Base-by-base conservation (phyloP, 2,113 vertebrate species). In the Daubentonia madagascariensis region DNA sequence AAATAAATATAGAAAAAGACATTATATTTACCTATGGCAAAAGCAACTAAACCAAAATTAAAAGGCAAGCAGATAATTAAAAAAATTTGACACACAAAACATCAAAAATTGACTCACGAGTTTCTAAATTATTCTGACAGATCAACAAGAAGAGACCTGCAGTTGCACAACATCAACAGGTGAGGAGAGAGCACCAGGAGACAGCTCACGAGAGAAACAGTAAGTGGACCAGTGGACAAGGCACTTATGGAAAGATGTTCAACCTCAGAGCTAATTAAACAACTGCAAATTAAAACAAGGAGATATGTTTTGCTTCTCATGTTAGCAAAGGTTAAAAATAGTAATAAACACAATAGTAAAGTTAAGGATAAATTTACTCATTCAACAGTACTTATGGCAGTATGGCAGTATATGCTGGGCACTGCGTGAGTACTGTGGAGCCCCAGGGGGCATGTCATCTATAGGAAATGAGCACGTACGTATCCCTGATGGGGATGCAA, bases 371-470 rank as follows among this genome's bases (percentile, higher is more conserved):
- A 65, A 40, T 32, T 14, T 6, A 40, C 14, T 72, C 25, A 45
- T 4, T 45, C 8, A 32, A 8, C 25, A 22, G 8, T 14, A 11
- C 48, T 61, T 59, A 28, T n/a, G n/a, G n/a, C 5, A 0, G 1
- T 40, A n/a, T 7, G 4, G 4, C 12, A 4, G 0, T 18, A 4
- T 1, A 18, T 25, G 22, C 35, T 40, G 61, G 50, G 17, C 23
- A 20, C 0, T 3, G 2, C 3, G 0, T 2, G 16, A 61, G 57
- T 1, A 5, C n/a, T 35, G 10, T 9, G 17, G 13, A 14, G 17
- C 16, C 45, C 30, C 6, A 3, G 0, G 8, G 32, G 22, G 13
- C 22, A 35, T 6, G 8, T n/a, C 61, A 1, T 45, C 35, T 40
- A 2, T 11, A 37, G 48, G 59, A 57, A 50, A 75, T 14, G 17